Evolutionary conservation across 2,113 vertebrate species (phyloP).

Genomic region (Saccopteryx leptura): DNA sequence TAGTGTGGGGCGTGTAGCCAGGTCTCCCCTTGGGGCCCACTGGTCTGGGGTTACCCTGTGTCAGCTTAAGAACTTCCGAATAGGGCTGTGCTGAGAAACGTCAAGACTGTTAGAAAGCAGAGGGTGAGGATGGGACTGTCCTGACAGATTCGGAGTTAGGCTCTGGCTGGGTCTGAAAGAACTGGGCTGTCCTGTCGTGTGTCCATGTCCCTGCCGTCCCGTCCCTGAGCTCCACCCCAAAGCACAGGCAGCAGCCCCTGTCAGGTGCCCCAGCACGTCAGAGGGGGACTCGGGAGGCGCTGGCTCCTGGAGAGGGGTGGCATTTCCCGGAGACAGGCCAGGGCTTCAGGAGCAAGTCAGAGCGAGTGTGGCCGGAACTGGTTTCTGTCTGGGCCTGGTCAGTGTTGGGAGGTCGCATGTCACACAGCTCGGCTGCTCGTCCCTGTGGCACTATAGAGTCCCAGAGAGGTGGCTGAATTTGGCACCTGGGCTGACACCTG

Average conservation of each 20-base stretch:
- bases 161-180: neutral
- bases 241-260: neutral
- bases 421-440: neutral
- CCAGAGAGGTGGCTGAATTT: neutral
- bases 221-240: too few relatives aligned
- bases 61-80: neutral
- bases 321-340: neutral
- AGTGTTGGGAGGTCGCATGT: accelerated
- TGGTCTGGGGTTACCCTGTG: neutral
- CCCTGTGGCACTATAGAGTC: neutral
- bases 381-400: accelerated
- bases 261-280: neutral
- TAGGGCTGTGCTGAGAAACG: neutral
- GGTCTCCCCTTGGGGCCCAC: neutral
- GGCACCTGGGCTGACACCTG: neutral
- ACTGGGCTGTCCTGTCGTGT: neutral
- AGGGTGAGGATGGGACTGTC: neutral
- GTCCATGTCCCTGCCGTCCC: neutral
- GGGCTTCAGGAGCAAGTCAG: neutral
- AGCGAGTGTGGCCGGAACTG: neutral
- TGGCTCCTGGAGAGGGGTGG: accelerated
- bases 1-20: accelerated
- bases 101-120: neutral
- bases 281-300: accelerated
- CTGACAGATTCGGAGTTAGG: neutral